Evolutionary conservation across 2,797 vertebrate species (phyloP), one percentile per base, ranked within the genome.

Genomic region (Siniperca undulata): DNA sequence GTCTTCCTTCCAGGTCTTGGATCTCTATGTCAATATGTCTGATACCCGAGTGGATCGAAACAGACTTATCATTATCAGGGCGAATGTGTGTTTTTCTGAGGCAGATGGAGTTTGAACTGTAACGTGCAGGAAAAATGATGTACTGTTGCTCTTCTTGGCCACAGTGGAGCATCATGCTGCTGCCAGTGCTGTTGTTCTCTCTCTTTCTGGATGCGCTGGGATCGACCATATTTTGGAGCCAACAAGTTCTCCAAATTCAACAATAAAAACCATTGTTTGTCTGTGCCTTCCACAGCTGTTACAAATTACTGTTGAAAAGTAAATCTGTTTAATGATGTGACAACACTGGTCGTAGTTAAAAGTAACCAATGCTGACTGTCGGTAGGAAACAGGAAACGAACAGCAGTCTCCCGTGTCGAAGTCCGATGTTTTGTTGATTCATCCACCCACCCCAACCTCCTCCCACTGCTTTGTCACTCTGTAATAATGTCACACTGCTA

Each of bases 11-110:
- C 30, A 38, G 13, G 27, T 22, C 50, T 44, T 7, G 24, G n/a
- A 10, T 46, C n/a, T 30, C 70, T 42, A 16, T 36, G 58, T 78
- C 69, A 62, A 64, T 38, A 52, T 22, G 69, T 68, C 52, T 20
- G 22, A 71, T 40, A 69, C 27, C 58, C 2, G 61, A 24, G n/a
- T 17, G 62, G 24, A 46, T 27, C n/a, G 16, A 44, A 11, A 11
- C 9, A 3, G 9, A 11, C 40, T 48, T 16, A 7, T 19, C 46
- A 27, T 65, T 14, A 17, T n/a, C 61, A 38, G 36, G 36, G 5
- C 14, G 1, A 34, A 59, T 10, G 10, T 14, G 14, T 44, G 7
- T 24, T 16, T 42, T 42, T 64, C 22, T 4, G 11, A 11, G 17
- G 34, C 53, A 24, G 53, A 55, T 24, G 34, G 59, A 22, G 10